Percentiles rank a stretch among this genome's conserved stretches.
Evolutionary conservation across 2,888 invertebrate genomes (phyloP).

Genomic region (Pristionchus exspectatus): DNA sequence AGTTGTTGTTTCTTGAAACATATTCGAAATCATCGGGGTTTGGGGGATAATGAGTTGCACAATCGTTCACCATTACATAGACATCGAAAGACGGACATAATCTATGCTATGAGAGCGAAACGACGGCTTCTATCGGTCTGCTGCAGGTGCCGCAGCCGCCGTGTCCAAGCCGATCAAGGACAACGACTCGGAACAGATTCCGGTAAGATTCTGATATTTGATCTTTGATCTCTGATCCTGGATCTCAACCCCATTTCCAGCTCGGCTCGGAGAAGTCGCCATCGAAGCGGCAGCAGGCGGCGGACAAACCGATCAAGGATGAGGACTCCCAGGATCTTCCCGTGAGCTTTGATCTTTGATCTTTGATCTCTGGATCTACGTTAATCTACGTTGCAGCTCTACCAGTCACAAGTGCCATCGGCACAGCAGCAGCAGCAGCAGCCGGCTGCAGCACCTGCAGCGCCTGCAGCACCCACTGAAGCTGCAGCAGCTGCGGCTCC

Average conservation of each 20-base stretch:
- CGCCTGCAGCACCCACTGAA: neutral
- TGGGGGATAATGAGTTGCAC: neutral
- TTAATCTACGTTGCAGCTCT: no score
- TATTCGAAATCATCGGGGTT: neutral
- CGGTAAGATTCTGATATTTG: neutral
- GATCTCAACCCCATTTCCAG: no score
- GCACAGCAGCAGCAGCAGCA: neutral
- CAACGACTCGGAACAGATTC: slow-evolving; percentile 1
- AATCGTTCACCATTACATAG: neutral
- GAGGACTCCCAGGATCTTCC: neutral
- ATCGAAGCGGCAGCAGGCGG: neutral
- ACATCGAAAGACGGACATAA: neutral
- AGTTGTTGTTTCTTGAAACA: no score
- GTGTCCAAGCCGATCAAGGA: neutral
- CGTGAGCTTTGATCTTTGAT: neutral
- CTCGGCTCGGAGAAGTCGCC: neutral
- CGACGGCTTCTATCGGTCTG: neutral
- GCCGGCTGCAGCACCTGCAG: neutral
- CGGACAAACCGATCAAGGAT: neutral
- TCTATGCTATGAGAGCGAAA: no score
- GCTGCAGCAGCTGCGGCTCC: neutral
- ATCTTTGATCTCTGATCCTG: neutral
- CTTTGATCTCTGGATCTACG: neutral
- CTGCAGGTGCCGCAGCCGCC: neutral
- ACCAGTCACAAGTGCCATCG: neutral